Evolutionary conservation across 2,888 invertebrate genomes (phyloP), one percentile per base, ranked within the genome.

Genomic region (Conchocele bisecta): DNA sequence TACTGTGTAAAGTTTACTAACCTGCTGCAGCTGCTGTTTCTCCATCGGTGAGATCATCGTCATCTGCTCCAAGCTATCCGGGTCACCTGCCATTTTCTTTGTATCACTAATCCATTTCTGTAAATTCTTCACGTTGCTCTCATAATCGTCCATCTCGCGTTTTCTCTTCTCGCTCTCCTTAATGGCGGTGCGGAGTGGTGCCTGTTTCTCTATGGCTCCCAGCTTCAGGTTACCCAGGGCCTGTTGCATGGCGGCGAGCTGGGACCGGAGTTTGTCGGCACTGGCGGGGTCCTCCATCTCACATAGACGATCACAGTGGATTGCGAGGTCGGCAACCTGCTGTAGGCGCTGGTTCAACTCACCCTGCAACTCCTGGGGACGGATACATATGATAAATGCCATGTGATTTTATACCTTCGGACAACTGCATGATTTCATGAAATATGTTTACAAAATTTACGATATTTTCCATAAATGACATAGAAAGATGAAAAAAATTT

Each of bases 91-190:
- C 51, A 86, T 59, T 58, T 82, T 78, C 68, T 84, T 86, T 7
- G 86, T 87, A 51, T 87, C 86, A 3, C 77, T 79, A 26, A 89
- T 86, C 89, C 87, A 89, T 54, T 85, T 74, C 75, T 87, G 86
- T 22, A 89, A 72, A 41, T 86, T 83, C 37, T 82, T 82, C 29
- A 85, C 82, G 53, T 81, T 86, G 11, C 65, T 65, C 65, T 86
- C 85, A 31, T 84, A 83, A 37, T 89, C 86, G 26, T 85, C 82
- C 83, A 86, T 83, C 56, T 88, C 87, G 66, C 78, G 66, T 44
- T 82, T 81, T 48, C 85, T 70, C 51, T 83, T 82, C 74, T 88
- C 87, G 53, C 84, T 81, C 58, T 86, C 88, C 60, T 85, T 83
- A 31, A 88, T 81, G 2, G 84, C 83, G 1, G 74, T 54, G 1